These are phyloP conservation scores for Tiliqua scincoides DNA, from an alignment of 2,113 vertebrate species.

Conservation along the genomic window DNA sequence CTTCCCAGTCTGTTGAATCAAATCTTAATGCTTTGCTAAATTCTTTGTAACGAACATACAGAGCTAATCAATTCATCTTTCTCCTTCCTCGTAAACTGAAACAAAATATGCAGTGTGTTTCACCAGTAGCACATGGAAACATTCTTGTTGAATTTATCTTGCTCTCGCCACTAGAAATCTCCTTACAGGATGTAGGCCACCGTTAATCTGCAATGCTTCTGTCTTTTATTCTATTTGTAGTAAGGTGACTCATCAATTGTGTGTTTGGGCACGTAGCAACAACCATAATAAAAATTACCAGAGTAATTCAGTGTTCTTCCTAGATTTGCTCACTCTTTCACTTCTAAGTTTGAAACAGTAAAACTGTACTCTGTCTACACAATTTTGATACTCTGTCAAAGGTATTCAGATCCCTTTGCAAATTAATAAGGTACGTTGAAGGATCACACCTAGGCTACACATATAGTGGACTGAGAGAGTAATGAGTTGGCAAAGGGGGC, in stretches of 20 bases:
- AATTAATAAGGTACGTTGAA: neutral
- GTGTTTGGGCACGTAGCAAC: constrained; percentile 21
- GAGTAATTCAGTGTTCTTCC: constrained; percentile 55
- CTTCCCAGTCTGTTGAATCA: no score
- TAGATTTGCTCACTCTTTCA: constrained; percentile 65
- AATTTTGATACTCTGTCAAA: constrained; percentile 53
- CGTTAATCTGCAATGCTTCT: constrained; percentile 49
- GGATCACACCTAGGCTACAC: neutral
- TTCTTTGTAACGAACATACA: constrained; percentile 12
- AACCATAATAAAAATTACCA: constrained; percentile 43
- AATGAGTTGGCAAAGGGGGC: neutral
- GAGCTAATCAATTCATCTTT: constrained; percentile 38
- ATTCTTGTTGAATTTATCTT: constrained; percentile 21
- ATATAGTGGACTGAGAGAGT: neutral
- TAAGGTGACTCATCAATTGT: constrained; percentile 50
- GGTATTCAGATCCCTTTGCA: neutral
- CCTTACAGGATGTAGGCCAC: constrained; percentile 10
- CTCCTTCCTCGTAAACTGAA: constrained; percentile 13
- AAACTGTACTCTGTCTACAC: constrained; percentile 45
- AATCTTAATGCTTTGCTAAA: constrained; percentile 5
- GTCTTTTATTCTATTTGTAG: constrained; percentile 15
- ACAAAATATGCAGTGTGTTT: constrained; percentile 27
- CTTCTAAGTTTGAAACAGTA: constrained; percentile 61
- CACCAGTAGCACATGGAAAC: constrained; percentile 39
- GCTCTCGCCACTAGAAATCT: constrained; percentile 44